Evolutionary conservation across 2,888 invertebrate species (phyloP), one percentile per base, ranked within the genome.

Genomic region (Zygaena filipendulae): DNA sequence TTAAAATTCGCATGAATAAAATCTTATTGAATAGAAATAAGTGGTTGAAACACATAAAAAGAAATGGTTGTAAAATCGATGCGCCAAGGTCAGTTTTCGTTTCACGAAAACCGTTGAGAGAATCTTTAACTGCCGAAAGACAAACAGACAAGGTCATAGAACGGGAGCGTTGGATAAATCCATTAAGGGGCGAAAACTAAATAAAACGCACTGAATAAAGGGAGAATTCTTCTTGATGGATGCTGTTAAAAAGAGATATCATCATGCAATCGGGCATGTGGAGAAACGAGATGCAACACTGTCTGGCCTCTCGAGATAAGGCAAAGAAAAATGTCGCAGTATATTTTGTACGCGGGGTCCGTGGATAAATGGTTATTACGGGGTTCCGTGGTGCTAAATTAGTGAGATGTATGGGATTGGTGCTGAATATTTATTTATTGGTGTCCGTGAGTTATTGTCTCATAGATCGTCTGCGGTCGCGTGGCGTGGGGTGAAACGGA

Each of bases 371-470:
- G 64, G 71, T 69, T 72, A 69, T 71, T 72, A 72, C 63, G 59
- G 74, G 72, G 70, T 64, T 57, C 61, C 53, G 63, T 50, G 54
- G 63, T 58, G 64, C 62, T 75, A 74, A 77, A 75, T 77, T 77
- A 77, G 75, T 77, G 61, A 74, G 77, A 77, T 66, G 55, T 74
- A 77, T 69, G 59, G 60, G 48, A 38, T 30, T 30, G 38, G 51
- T 49, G 67, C 67, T 77, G 74, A 74, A 75, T 77, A 75, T 75
- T 69, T 75, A 77, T 77, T 66, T 71, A 61, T 59, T 53, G 59
- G 47, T 38, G 34, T 33, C 39, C 39, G 59, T 64, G 53, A 69
- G 57, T 62, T 68, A 69, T 66, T 42, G 53, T 29, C 36, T 40
- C 39, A 32, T 30, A 37, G 40, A 41, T 45, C 40, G 34, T 36